These are phyloP conservation scores for Batillaria attramentaria DNA, from an alignment of 1,140 invertebrate genomes.

Conservation along the genomic window DNA sequence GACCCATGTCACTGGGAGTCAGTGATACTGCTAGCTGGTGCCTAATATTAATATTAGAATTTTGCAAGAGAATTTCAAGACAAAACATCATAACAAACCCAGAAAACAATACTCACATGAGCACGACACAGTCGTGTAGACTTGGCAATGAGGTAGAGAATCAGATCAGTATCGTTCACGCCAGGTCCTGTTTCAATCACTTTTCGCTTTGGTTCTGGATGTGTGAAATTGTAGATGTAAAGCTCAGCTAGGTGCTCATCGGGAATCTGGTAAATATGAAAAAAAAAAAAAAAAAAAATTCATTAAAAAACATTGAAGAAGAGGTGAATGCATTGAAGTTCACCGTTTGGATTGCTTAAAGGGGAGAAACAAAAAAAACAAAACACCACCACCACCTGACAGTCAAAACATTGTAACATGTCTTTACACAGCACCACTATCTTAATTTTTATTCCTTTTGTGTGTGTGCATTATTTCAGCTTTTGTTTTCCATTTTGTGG, in stretches of 20 bases:
- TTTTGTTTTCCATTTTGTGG: no score
- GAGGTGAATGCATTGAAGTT: background rate
- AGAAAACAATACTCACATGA: conserved; percentile 18
- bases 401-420: no score
- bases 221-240: conserved; percentile 35
- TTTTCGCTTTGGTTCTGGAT: conserved; percentile 9
- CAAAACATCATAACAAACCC: background rate
- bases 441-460: no score
- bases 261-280: conserved; percentile 41
- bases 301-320: background rate
- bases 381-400: background rate
- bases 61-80: background rate
- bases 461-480: no score
- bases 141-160: conserved; percentile 44
- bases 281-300: background rate
- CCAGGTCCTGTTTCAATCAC: conserved; percentile 34
- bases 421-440: no score
- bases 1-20: no score
- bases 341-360: background rate
- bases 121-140: conserved; percentile 36
- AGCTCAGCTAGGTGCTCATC: conserved; percentile 46
- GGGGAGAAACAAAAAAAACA: background rate
- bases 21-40: no score
- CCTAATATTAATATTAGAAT: no score
- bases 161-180: conserved; percentile 42